Percentiles rank a stretch among this genome's conserved stretches.
Conservation (phyloP, 2,113 vertebrate species). For the Pelvicachromis taeniatus region DNA sequence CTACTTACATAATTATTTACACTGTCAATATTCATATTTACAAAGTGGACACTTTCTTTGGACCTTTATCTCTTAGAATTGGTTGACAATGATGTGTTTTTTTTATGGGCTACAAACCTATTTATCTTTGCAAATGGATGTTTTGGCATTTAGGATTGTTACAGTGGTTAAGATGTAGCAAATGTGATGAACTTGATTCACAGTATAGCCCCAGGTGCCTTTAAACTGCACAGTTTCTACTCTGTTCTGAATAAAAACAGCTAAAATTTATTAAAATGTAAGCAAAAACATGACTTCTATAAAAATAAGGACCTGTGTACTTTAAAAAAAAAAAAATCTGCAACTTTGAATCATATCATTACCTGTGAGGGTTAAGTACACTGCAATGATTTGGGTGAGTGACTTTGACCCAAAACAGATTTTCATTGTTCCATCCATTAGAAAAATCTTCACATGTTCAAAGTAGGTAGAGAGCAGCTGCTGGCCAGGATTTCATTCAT, state of each 20-base stretch:
- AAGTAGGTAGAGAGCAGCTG: background rate
- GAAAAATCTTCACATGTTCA: background rate
- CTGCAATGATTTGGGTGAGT: background rate
- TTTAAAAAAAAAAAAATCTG: background rate
- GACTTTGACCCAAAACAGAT: background rate
- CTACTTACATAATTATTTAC: background rate
- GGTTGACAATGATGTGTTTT: background rate
- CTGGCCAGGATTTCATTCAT: background rate
- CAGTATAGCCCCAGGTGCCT: background rate
- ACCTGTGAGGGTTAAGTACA: background rate
- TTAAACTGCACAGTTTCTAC: background rate
- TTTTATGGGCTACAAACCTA: background rate
- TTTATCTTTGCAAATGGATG: background rate
- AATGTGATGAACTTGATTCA: background rate
- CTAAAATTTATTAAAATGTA: background rate
- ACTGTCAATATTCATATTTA: background rate
- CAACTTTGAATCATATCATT: background rate
- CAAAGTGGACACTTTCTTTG: background rate
- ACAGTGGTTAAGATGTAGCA: fast-evolving
- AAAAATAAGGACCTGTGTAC: background rate
- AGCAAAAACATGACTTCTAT: background rate
- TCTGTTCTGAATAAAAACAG: background rate
- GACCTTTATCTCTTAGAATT: background rate
- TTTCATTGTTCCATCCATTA: background rate
- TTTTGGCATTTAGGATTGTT: background rate